Base-by-base conservation (phyloP, 1,140 invertebrate genomes). In the Meloidogyne hapla region DNA sequence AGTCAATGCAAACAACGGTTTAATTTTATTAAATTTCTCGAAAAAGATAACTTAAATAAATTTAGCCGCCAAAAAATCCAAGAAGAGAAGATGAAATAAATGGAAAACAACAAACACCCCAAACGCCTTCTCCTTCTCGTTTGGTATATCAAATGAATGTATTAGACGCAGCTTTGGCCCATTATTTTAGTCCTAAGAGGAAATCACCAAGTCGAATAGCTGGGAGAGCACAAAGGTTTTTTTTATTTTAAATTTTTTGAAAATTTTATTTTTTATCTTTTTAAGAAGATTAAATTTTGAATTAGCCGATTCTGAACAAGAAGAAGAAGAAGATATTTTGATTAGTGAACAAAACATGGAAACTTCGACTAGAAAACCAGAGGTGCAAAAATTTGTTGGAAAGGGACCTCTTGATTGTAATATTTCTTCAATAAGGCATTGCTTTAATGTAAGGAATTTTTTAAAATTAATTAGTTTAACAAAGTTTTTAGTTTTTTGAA, bases 141-240 rank as follows among this genome's bases (percentile, higher is more conserved):
- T 64, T 23, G 18, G 56, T 56, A 26, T 73, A 73, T 64, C 42
- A 73, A 73, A 73, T 73, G 71, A 63, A 73, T 40, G 56, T 40
- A 2, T 64, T 73, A 3, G 71, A 33, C 21, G 23, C 71, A 21
- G 71, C 71, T 10, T 21, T 73, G 56, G 12, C 56, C 33, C 48
- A 70, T 21, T 69, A 75, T 70, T 75, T 75, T 56, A 75, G 74
- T 64, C 74, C 74, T 26, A 75, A 75, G 21, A 75, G 65, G 10
- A 48, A 69, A 23, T 75, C 74, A 18, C 74, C 74, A 40, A 69
- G 66, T 21, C 74, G 66, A 15, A 5, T 21, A 28, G n/a, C 74
- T 66, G 62, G 71, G 1, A 40, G 48, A 33, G 21, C 26, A 26
- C 61, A 74, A 40, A 74, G 61, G 63, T 26, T 21, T 40, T 26